These are phyloP conservation scores for Scaptomyza tumidula DNA, from an alignment of 2,888 invertebrate genomes.

Conservation along the genomic window DNA sequence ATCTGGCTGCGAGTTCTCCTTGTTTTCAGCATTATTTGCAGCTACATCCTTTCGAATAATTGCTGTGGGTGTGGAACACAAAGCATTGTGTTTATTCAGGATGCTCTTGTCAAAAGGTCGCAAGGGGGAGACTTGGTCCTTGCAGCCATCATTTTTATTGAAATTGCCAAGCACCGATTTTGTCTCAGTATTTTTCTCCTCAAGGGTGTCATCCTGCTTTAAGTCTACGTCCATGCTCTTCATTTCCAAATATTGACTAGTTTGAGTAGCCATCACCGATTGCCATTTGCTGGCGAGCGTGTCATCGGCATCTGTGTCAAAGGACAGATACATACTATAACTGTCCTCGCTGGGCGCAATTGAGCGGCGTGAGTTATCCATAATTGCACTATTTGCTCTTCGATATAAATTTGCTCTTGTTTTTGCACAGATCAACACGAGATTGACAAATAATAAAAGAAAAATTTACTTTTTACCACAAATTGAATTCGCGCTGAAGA, in stretches of 20 bases:
- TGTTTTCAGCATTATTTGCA: slow-evolving; percentile 46
- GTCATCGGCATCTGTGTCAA: slow-evolving; percentile 71
- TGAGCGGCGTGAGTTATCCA: slow-evolving; percentile 66
- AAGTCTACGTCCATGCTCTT: slow-evolving; percentile 41
- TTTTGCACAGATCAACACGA: background rate
- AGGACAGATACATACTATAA: slow-evolving; percentile 77
- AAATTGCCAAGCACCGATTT: slow-evolving; percentile 32
- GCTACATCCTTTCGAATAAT: slow-evolving; percentile 8
- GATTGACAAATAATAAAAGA: background rate
- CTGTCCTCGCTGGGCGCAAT: slow-evolving; percentile 61
- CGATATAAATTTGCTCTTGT: background rate
- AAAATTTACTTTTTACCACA: background rate
- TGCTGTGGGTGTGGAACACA: slow-evolving; percentile 80
- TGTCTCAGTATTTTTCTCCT: slow-evolving; percentile 40
- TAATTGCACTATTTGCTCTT: slow-evolving; percentile 7
- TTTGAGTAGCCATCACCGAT: slow-evolving; percentile 53
- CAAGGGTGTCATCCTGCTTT: slow-evolving; percentile 62
- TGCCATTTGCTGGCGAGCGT: slow-evolving; percentile 75
- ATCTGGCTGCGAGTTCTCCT: slow-evolving; percentile 73
- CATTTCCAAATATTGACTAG: slow-evolving; percentile 44
- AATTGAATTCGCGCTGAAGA: slow-evolving; percentile 19
- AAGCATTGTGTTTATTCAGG: slow-evolving; percentile 72
- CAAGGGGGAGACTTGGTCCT: slow-evolving; percentile 57
- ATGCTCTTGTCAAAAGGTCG: slow-evolving; percentile 73
- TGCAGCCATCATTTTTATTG: slow-evolving; percentile 24